phyloP scores from a whole-genome alignment of 1,140 invertebrate genomes.

The Hylyphantes graminicola region DNA sequence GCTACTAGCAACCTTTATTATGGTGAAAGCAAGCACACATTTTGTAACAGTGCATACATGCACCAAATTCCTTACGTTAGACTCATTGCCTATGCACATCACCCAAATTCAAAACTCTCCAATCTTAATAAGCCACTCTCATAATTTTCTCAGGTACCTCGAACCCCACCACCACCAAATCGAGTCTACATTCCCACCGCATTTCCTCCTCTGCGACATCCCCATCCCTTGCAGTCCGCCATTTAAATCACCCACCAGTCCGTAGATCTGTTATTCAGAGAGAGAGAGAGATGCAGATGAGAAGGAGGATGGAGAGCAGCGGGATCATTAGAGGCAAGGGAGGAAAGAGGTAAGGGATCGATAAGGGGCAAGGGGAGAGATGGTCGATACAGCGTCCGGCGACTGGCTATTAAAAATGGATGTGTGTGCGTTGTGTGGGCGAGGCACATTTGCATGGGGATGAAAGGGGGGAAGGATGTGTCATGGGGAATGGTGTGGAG shows the following conservation, averaged over 20 bases:
- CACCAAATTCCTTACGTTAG: too few relatives aligned
- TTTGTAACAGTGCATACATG: too few relatives aligned
- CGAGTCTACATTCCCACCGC: not conserved
- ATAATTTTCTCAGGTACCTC: not conserved
- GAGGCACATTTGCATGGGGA: conserved; percentile 58
- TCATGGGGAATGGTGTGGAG: too few relatives aligned
- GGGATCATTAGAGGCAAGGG: conserved; percentile 59
- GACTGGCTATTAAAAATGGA: conserved; percentile 59
- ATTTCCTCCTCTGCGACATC: not conserved
- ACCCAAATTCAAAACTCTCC: too few relatives aligned
- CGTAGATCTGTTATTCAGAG: conserved; percentile 25
- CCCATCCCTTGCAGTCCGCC: conserved; percentile 21
- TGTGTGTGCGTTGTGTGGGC: conserved; percentile 47
- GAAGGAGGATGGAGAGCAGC: conserved; percentile 58
- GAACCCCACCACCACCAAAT: not conserved
- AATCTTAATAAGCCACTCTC: not conserved
- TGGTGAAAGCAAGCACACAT: too few relatives aligned
- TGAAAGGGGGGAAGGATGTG: conserved; percentile 35
- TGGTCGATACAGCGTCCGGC: conserved; percentile 55
- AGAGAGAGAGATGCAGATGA: conserved; percentile 55
- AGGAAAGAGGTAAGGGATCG: conserved; percentile 54
- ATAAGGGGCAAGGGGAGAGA: conserved; percentile 3
- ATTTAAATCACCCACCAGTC: conserved; percentile 29
- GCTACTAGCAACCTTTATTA: too few relatives aligned
- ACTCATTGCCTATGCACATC: too few relatives aligned